Base-by-base conservation (phyloP, 2,888 invertebrate species). In the Operophtera brumata region DNA sequence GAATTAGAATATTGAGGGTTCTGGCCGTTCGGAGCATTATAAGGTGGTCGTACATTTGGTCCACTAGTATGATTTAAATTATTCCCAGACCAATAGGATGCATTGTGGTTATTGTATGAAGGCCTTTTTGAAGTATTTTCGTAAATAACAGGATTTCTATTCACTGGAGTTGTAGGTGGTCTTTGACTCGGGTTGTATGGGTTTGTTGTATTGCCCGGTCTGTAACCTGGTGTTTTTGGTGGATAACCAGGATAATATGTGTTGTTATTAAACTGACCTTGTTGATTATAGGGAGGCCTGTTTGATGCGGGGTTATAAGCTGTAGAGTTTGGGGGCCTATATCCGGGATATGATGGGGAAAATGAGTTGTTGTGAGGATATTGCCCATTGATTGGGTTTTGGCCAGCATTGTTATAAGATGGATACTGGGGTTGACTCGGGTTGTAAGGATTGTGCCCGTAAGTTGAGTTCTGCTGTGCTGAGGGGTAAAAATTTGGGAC, bases 181-280 rank as follows among this genome's bases (percentile, higher is more conserved):
- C 50, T 54, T 32, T 66, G 60, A 46, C 57, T 62, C 13, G 60
- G 56, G 35, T 20, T 54, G 35, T 60, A 54, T 25, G 53, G 32
- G 5, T 26, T 49, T 8, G 50, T 20, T 39, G 52, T 46, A 26
- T 36, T 47, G 28, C 39, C 25, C 36, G 58, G 51, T 44, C 32
- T 43, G 35, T 47, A 50, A 1, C 35, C 35, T 43, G 53, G 50
- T 26, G 43, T 49, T 25, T 47, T 20, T 20, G 20, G 20, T 20
- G 20, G 20, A 4, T 20, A 20, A 20, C 20, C 20, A 20, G 20
- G 20, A 20, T 20, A 20, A 20, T 57, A 42, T 25, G 58, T 34
- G 32, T 52, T 63, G 25, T 55, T 55, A 40, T 60, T 39, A 26
- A 36, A 45, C 13, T 49, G 51, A 11, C 44, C 59, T 25, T 45